Percentiles rank a stretch among this genome's conserved stretches.
These are phyloP conservation scores for Heliopora coerulea DNA, from an alignment of 92 coral and sea anemone species.

Conservation along the genomic window DNA sequence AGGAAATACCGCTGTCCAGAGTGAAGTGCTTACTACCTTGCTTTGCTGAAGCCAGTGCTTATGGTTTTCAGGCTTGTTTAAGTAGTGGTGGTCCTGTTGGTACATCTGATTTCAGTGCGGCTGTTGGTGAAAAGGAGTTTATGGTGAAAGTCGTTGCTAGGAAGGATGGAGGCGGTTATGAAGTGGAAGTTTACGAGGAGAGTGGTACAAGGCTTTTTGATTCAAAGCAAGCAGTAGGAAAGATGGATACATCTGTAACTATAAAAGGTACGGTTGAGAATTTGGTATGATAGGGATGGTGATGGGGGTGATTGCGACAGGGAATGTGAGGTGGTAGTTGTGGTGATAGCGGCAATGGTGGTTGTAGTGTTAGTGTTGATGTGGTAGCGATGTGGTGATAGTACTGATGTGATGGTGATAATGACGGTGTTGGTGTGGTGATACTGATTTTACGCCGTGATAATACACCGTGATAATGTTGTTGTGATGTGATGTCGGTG, in stretches of 20 bases:
- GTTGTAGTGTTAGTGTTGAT: no score
- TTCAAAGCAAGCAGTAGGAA: slow-evolving; percentile 7
- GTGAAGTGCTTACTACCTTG: neutral
- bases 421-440: no score
- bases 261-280: neutral
- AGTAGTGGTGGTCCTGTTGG: neutral
- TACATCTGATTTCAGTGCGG: neutral
- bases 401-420: no score
- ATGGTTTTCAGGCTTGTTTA: slow-evolving; percentile 25
- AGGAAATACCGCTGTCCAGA: slow-evolving; percentile 55
- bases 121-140: slow-evolving; percentile 53
- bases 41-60: neutral
- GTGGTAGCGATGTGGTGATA: no score
- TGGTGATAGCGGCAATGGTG: neutral
- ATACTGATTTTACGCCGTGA: no score
- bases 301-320: no score
- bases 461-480: no score
- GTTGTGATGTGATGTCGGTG: no score
- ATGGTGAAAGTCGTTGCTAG: slow-evolving; percentile 56
- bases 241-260: neutral
- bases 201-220: slow-evolving; percentile 41
- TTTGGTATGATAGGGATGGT: no score
- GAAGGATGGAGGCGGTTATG: slow-evolving; percentile 37
- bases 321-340: neutral
- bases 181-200: slow-evolving; percentile 55